phyloP scores from a whole-genome alignment of 2,113 vertebrate species.

The Taurulus bubalis region DNA sequence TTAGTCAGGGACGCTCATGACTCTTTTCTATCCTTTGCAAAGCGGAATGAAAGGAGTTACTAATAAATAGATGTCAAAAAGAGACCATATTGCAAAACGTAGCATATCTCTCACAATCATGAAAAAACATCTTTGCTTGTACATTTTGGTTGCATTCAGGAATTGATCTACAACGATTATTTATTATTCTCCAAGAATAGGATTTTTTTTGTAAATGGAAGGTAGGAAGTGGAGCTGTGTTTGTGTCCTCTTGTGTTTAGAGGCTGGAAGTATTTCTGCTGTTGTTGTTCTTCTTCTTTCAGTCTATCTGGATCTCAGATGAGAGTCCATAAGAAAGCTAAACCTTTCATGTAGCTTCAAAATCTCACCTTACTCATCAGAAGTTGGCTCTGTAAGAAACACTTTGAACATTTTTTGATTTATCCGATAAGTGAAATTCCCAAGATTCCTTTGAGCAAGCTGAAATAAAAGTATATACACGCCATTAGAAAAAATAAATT shows the following conservation, averaged over 20 bases:
- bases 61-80: background rate
- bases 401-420: background rate
- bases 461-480: background rate
- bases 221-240: background rate
- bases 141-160: constrained; percentile 4
- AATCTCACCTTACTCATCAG: background rate
- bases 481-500: background rate
- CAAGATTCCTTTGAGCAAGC: background rate
- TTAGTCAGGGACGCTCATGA: background rate
- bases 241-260: constrained; percentile 4
- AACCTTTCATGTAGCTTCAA: background rate
- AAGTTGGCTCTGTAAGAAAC: background rate
- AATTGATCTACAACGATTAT: constrained; percentile 28
- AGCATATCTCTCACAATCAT: background rate
- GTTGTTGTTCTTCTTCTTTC: background rate
- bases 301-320: background rate
- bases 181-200: constrained; percentile 16
- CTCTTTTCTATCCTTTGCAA: background rate
- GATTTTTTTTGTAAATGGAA: background rate
- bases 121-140: background rate
- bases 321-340: background rate
- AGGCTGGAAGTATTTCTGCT: background rate
- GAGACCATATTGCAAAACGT: background rate
- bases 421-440: background rate
- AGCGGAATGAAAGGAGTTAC: background rate